Base-by-base conservation (phyloP, 2,888 invertebrate species). In the Parnassius apollo region DNA sequence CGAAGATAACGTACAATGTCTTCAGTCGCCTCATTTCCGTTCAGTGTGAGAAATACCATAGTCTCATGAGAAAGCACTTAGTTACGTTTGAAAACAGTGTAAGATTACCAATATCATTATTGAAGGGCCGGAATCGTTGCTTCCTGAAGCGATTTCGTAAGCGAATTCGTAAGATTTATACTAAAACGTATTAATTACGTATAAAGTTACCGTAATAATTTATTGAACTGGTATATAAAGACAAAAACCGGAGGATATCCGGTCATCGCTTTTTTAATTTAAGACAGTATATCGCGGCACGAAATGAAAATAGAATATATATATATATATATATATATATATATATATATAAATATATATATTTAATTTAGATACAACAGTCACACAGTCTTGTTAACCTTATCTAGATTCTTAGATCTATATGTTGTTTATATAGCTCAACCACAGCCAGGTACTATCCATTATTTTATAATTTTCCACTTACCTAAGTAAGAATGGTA, bases 131-230 rank as follows among this genome's bases (percentile, higher is more conserved):
- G 64, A 64, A 60, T 59, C 8, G 51, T 50, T 22, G 52, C 48
- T 58, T 59, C 58, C 54, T 18, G 18, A 51, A 18, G 22, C 46
- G 25, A 12, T 64, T 52, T 46, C 53, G 59, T 52, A 59, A 59
- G 57, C 22, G 42, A 57, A 57, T 57, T 18, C 10, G 12, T 57
- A 53, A 60, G 44, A 42, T 53, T 45, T 59, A 57, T 65, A 60
- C 58, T 44, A 44, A 59, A 42, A 50, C 18, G 10, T 45, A 45
- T 45, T 45, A 44, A 61, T 61, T 50, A 35, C 7, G 35, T 7
- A 61, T 61, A 58, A 65, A 44, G 54, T 62, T 53, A 57, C 46
- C 62, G 57, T 57, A 62, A 53, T 59, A 46, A 42, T 59, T 53
- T 59, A 48, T 44, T n/a, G 10, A 50, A 54, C 58, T 58, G 58